These are phyloP conservation scores for Parnassius glacialis DNA, from an alignment of 2,888 invertebrate genomes.

Conservation along the genomic window DNA sequence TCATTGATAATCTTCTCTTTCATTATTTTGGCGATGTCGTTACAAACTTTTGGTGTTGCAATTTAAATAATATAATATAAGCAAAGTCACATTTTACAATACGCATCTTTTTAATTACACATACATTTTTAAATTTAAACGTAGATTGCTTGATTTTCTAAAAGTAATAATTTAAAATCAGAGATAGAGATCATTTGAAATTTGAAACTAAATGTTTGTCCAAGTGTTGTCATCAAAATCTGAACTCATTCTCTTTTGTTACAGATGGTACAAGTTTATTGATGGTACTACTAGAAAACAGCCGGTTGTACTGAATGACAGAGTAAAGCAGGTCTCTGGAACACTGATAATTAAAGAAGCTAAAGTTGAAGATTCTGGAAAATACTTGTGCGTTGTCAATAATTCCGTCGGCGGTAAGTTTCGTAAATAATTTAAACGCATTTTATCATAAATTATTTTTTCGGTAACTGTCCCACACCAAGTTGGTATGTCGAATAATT, in stretches of 20 bases:
- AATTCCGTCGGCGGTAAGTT: constrained; percentile 91
- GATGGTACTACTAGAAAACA: constrained; percentile 92
- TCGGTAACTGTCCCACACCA: no score
- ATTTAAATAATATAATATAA: no score
- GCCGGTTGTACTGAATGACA: constrained; percentile 93
- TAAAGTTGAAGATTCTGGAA: constrained; percentile 95
- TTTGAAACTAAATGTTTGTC: background rate
- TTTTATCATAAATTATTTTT: no score
- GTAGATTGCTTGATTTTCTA: background rate
- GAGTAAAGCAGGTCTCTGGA: constrained; percentile 95
- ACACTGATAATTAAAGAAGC: constrained; percentile 96
- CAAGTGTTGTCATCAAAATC: constrained; percentile 18
- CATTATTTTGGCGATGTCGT: no score
- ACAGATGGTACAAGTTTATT: constrained; percentile 96
- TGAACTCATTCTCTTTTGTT: constrained; percentile 79
- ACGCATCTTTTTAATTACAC: no score
- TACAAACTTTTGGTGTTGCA: no score
- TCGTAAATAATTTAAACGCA: background rate
- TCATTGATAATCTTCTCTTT: no score
- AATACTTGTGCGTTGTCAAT: constrained; percentile 96
- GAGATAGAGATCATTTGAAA: background rate
- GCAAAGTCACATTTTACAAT: no score
- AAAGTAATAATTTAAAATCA: constrained; percentile 1
- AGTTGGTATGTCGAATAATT: no score
- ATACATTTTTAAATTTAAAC: no score